phyloP scores from a whole-genome alignment of 2,797 vertebrate genomes.

The Philypnodon macrostomus region DNA sequence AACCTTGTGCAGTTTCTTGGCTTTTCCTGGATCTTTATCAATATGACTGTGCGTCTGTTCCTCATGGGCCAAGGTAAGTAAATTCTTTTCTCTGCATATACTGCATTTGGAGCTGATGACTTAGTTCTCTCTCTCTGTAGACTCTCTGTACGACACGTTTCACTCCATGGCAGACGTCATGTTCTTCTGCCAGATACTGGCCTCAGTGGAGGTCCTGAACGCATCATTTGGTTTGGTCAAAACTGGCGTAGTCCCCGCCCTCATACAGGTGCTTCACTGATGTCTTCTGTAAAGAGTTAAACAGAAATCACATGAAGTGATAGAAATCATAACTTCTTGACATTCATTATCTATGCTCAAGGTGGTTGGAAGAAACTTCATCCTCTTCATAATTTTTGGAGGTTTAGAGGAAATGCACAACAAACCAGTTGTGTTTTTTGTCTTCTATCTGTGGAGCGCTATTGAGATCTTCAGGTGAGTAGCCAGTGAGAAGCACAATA shows the following conservation, averaged over 20 bases:
- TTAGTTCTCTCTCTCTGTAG: constrained; percentile 71
- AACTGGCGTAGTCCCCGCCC: constrained; percentile 80
- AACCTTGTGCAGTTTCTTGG: constrained; percentile 96
- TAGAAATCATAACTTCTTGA: background rate
- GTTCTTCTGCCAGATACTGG: constrained; percentile 95
- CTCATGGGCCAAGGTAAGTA: constrained; percentile 87
- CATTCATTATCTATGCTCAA: constrained; percentile 48
- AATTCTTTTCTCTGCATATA: background rate
- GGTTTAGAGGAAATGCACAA: constrained; percentile 91
- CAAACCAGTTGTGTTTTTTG: constrained; percentile 90
- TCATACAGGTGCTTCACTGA: constrained; percentile 80
- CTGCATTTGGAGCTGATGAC: background rate
- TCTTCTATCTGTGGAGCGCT: constrained; percentile 92
- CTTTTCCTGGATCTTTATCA: constrained; percentile 96
- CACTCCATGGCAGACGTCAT: constrained; percentile 89
- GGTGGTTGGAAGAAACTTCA: constrained; percentile 90
- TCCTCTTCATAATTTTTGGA: constrained; percentile 92
- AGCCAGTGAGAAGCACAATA: background rate
- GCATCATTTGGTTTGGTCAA: constrained; percentile 86
- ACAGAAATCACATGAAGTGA: no score
- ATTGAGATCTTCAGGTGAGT: constrained; percentile 89
- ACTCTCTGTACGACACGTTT: constrained; percentile 95
- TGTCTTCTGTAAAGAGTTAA: background rate
- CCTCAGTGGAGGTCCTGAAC: constrained; percentile 87
- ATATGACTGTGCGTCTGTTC: constrained; percentile 92